phyloP scores from a whole-genome alignment of 1,140 invertebrate species.

The Drosophila pruinosa region DNA sequence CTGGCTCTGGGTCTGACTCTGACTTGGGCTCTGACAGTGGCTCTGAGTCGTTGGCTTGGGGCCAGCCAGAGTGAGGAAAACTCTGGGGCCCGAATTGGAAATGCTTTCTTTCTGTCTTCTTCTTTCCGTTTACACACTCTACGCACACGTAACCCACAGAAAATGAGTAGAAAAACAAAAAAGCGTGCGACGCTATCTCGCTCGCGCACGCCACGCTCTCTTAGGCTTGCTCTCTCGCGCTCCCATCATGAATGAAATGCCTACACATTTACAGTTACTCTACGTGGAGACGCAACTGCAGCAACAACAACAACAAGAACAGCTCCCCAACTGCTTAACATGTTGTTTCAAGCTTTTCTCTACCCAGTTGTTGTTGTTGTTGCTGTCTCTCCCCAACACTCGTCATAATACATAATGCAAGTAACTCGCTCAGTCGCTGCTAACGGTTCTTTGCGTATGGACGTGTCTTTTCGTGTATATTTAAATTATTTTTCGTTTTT shows the following conservation, averaged over 20 bases:
- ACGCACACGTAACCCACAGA: conserved; percentile 55
- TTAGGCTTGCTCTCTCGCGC: conserved; percentile 21
- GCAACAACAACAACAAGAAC: conserved; percentile 8
- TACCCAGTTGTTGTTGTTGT: conserved; percentile 28
- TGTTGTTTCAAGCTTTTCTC: conserved; percentile 47
- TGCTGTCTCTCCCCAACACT: conserved; percentile 26
- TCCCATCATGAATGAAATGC: conserved; percentile 71
- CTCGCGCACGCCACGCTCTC: conserved; percentile 1
- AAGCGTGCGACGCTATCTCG: conserved; percentile 59
- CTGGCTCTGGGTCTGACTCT: no score
- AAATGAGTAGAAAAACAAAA: conserved; percentile 12
- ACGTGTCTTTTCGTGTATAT: conserved; percentile 61
- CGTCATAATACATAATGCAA: conserved; percentile 41
- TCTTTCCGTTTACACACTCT: conserved; percentile 41
- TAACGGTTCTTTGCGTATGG: conserved; percentile 83
- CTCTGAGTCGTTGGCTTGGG: not conserved
- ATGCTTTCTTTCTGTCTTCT: conserved; percentile 58
- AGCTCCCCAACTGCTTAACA: conserved; percentile 61
- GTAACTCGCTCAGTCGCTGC: conserved; percentile 60
- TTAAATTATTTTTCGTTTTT: conserved; percentile 12
- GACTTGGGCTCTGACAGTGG: not conserved
- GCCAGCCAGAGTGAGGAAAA: conserved; percentile 11
- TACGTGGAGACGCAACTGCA: conserved; percentile 18
- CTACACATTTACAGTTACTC: conserved; percentile 79
- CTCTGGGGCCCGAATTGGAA: conserved; percentile 36